Evolutionary conservation across 2,888 invertebrate species (phyloP).

Genomic region (Syritta pipiens): DNA sequence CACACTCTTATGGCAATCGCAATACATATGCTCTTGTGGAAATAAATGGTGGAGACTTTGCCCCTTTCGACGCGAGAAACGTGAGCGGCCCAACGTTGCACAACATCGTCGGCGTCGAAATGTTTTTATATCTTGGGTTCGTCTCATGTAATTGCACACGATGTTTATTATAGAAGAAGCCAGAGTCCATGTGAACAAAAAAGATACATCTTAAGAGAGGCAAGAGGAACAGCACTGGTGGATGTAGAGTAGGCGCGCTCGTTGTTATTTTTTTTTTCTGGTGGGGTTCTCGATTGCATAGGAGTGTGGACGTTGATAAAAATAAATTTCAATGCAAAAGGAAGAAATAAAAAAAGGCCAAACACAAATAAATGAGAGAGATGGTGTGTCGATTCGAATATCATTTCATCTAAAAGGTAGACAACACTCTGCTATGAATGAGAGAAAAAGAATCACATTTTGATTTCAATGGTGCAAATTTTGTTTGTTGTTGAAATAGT

Average conservation of each 20-base stretch:
- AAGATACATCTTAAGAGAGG: background rate
- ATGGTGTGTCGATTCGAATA: background rate
- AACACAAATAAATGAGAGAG: background rate
- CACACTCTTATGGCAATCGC: background rate
- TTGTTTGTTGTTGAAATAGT: no score
- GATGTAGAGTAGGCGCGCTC: background rate
- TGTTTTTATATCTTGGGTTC: constrained; percentile 13
- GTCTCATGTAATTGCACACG: constrained; percentile 35
- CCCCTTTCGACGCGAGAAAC: no score
- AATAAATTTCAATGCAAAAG: constrained; percentile 24
- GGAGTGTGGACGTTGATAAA: constrained; percentile 10
- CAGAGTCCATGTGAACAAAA: no score
- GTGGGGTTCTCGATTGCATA: no score
- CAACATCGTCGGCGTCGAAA: constrained; percentile 31
- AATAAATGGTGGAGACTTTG: constrained; percentile 4
- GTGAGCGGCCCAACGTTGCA: constrained; percentile 25
- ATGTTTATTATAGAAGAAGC: constrained; percentile 10
- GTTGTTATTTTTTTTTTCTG: no score
- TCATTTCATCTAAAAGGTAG: no score
- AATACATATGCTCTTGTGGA: background rate
- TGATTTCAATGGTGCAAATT: no score
- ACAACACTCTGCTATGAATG: no score
- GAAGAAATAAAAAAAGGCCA: background rate
- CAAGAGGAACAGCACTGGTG: background rate
- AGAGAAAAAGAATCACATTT: no score